Evolutionary conservation across 2,888 invertebrate genomes (phyloP).

Genomic region (Cerceris rybyensis): DNA sequence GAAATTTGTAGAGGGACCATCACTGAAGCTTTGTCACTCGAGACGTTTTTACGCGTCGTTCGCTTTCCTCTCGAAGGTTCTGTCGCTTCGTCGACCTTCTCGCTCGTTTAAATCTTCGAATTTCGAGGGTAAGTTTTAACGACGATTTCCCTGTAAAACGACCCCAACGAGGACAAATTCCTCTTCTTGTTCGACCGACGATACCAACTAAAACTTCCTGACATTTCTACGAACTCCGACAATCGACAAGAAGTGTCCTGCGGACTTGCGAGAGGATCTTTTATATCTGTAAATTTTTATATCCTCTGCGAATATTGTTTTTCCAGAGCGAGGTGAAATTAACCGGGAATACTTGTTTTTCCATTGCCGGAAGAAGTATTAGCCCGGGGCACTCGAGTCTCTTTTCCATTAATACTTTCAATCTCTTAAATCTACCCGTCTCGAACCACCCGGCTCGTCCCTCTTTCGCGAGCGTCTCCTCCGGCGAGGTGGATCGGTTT

Average conservation of each 20-base stretch:
- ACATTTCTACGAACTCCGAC: too few relatives aligned
- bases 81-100: background rate
- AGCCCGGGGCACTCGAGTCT: background rate
- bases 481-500: conserved; percentile 16
- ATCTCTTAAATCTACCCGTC: conserved; percentile 22
- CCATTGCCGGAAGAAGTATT: background rate
- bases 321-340: background rate
- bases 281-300: too few relatives aligned
- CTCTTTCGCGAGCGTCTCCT: conserved; percentile 29
- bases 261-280: too few relatives aligned
- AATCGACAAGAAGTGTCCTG: too few relatives aligned
- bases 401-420: conserved; percentile 17
- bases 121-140: background rate
- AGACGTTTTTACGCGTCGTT: background rate
- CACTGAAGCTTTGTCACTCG: too few relatives aligned
- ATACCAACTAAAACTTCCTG: too few relatives aligned
- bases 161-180: background rate
- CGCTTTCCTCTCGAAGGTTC: background rate
- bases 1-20: too few relatives aligned
- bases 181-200: too few relatives aligned
- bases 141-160: background rate
- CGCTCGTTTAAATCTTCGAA: background rate
- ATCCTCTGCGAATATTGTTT: too few relatives aligned
- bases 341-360: background rate
- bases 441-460: conserved; percentile 19